Base-by-base conservation (phyloP, 2,888 invertebrate species). In the Netelia inedita region DNA sequence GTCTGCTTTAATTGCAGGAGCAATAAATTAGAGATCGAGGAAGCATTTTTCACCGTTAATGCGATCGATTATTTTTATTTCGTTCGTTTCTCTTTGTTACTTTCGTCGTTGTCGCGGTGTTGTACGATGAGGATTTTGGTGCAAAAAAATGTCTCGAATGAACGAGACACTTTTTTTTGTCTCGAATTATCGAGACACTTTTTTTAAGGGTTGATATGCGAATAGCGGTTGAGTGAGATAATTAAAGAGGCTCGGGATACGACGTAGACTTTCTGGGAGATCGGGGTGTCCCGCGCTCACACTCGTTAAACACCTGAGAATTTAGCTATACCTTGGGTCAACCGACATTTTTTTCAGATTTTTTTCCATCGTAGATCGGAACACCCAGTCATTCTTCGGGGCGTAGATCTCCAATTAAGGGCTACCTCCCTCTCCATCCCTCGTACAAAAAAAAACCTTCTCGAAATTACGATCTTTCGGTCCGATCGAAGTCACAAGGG, bases 401-500 rank as follows among this genome's bases (percentile, higher is more conserved):
- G 72, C 69, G 81, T 73, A 81, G 68, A 84, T 81, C 75, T 43
- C 66, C 75, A 84, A 84, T 84, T 81, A 84, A 81, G 84, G 78
- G 53, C 46, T 55, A 23, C 69, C 66, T 66, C 19, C 35, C 46
- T 59, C 23, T 14, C n/a, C n/a, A 19, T 72, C 66, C 63, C 55
- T 11, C 57, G 68, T 57, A 53, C 53, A 11, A 66, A 68, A 72
- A 72, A 14, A 41, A 72, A 41, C 3, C 28, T 53, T 50, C 71
- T 16, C n/a, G 28, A 21, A 53, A 23, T 61, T 50, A 61, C 72
- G 66, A 75, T 59, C 46, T 28, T 43, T 6, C 9, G 46, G 46
- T 16, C 28, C 46, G 78, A 61, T 78, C 61, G 53, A 59, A 43
- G 28, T 63, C 35, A 57, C 71, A 59, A 59, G 46, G 23, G 53